A percentile compares a stretch with the other conserved stretches of the same genome.
These are phyloP conservation scores for Thelaira solivaga DNA, from an alignment of 2,888 invertebrate species.

Conservation along the genomic window DNA sequence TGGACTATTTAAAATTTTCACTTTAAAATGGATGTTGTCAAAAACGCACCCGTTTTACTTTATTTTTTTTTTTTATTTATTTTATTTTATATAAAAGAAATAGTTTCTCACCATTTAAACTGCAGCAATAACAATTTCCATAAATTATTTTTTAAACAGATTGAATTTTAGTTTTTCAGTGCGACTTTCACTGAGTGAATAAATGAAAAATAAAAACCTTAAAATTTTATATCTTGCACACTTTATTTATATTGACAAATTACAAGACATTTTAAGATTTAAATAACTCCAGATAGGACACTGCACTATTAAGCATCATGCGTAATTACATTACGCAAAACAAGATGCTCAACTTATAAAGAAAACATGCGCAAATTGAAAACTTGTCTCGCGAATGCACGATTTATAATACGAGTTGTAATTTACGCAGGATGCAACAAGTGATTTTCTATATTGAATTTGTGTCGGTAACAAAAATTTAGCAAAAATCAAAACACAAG, in stretches of 20 bases:
- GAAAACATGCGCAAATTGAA: slow-evolving; percentile 32
- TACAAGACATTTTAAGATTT: slow-evolving; percentile 50
- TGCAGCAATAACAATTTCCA: slow-evolving; percentile 8
- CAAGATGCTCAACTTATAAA: neutral
- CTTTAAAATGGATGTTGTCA: neutral
- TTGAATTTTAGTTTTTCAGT: slow-evolving; percentile 13
- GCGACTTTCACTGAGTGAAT: slow-evolving; percentile 57
- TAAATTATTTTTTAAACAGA: neutral
- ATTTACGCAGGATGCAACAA: slow-evolving; percentile 47
- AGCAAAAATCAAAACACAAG: slow-evolving; percentile 7
- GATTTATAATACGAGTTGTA: slow-evolving; percentile 46
- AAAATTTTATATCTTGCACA: slow-evolving; percentile 10
- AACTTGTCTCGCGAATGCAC: slow-evolving; percentile 25
- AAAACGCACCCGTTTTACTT: neutral
- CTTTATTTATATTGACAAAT: slow-evolving; percentile 46
- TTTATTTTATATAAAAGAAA: neutral
- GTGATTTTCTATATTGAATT: slow-evolving; percentile 18
- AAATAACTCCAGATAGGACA: neutral
- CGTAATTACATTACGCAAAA: slow-evolving; percentile 56
- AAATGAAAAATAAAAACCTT: neutral
- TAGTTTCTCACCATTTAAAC: slow-evolving; percentile 32
- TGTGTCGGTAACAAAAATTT: neutral
- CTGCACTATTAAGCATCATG: slow-evolving; percentile 2
- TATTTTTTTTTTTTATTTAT: neutral
- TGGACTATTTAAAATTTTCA: no score